Evolutionary conservation across 2,113 vertebrate species (phyloP), one percentile per base, ranked within the genome.

Genomic region (Butorides virescens): DNA sequence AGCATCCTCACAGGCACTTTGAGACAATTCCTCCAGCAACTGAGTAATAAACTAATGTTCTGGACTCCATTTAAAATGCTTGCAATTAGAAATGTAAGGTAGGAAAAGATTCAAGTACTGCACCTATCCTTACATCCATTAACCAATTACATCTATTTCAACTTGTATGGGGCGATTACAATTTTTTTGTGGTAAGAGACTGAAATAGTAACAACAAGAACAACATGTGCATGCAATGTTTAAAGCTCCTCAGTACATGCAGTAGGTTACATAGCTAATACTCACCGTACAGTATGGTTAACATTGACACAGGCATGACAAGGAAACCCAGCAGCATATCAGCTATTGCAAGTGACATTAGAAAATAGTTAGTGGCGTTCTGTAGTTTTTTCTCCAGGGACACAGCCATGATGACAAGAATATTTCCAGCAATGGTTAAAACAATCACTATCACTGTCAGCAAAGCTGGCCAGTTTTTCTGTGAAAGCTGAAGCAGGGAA

Each of bases 301-400:
- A 96, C 98, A 99, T 99, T 97, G 99, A 99, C 91, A 99, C 98
- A 2, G 99, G 99, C 99, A 99, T 99, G 97, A 99, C 99, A 96
- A 99, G 97, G 97, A 99, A 98, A 89, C 99, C 99, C 79, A 99
- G 98, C 90, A 99, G 98, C 99, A 99, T 99, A 96, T 99, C 99
- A 26, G 99, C 99, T 78, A 99, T 99, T 10, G 99, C 99, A 95
- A 99, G 98, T n/a, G 99, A 99, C 99, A 99, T 99, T 97, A 99
- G 96, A 97, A 99, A 99, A 92, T 99, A 99, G 98, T 99, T 99
- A 65, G 99, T 99, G 95, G 99, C 99, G 32, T 99, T 99, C 97
- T 99, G 99, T 93, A 99, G 98, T 96, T 99, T 99, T 97, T 99
- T 99, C 98, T 99, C 99, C 97, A 99, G 97, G 59, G 99, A 99